These are phyloP conservation scores for Theocolax elegans DNA, from an alignment of 1,140 invertebrate species.

Conservation along the genomic window DNA sequence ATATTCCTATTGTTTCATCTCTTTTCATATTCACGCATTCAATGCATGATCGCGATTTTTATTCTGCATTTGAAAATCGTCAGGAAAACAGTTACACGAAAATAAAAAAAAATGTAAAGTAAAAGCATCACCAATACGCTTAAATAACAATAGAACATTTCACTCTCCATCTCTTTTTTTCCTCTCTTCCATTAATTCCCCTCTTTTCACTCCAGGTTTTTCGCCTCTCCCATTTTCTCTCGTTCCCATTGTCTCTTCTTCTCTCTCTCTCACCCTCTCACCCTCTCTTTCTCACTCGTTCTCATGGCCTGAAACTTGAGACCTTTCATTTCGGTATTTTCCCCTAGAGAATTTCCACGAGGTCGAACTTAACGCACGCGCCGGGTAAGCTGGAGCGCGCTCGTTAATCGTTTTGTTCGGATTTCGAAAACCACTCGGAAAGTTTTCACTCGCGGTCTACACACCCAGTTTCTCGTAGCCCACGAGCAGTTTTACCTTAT, in stretches of 20 bases:
- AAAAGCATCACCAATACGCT: too few relatives aligned
- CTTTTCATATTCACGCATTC: too few relatives aligned
- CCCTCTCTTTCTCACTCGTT: conserved; percentile 15
- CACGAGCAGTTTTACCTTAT: conserved; percentile 18
- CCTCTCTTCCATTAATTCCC: too few relatives aligned
- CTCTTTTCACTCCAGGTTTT: too few relatives aligned
- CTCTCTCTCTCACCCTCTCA: conserved; percentile 2
- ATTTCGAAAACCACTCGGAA: conserved; percentile 29
- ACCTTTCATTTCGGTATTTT: not conserved
- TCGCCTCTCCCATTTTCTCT: not conserved
- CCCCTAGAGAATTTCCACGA: conserved; percentile 5
- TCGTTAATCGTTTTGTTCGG: conserved; percentile 45
- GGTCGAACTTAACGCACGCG: conserved; percentile 2
- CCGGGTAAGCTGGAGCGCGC: not conserved
- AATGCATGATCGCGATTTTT: too few relatives aligned
- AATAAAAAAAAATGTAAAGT: too few relatives aligned
- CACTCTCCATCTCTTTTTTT: too few relatives aligned
- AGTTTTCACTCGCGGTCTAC: conserved; percentile 32
- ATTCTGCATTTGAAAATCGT: too few relatives aligned
- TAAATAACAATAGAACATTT: too few relatives aligned
- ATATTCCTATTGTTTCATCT: too few relatives aligned
- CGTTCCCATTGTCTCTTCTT: not conserved
- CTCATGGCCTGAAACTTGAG: conserved; percentile 29
- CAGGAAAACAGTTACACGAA: too few relatives aligned
- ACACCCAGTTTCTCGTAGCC: conserved; percentile 16